Evolutionary conservation across 2,888 invertebrate genomes (phyloP).

Genomic region (Gisinianus flammeolus): DNA sequence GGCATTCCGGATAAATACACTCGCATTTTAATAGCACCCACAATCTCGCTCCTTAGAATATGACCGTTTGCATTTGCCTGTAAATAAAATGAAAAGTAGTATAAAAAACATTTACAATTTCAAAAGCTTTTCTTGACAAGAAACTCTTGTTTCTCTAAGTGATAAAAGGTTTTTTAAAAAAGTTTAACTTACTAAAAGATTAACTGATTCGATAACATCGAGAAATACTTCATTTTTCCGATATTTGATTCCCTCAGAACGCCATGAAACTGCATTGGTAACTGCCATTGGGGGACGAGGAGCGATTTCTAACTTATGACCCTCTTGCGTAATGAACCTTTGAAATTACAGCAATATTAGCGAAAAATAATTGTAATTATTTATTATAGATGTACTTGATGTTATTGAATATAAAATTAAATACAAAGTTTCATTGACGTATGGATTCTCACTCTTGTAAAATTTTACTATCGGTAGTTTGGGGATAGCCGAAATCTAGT

Average conservation of each 20-base stretch:
- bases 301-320: conserved; percentile 95
- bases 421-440: no score
- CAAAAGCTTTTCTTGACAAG: background rate
- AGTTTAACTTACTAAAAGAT: conserved; percentile 71
- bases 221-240: conserved; percentile 99
- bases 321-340: conserved; percentile 96
- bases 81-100: conserved; percentile 17
- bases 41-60: conserved; percentile 95
- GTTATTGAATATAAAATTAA: no score
- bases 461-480: conserved; percentile 98
- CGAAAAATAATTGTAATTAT: background rate
- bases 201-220: conserved; percentile 98
- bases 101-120: background rate
- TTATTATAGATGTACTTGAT: background rate
- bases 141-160: background rate
- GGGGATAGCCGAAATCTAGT: conserved; percentile 97
- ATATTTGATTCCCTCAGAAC: conserved; percentile 97
- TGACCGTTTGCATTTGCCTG: conserved; percentile 93
- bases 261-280: conserved; percentile 99
- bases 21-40: conserved; percentile 98
- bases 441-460: conserved; percentile 81
- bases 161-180: background rate
- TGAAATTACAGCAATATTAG: no score
- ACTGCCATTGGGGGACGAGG: conserved; percentile 97
- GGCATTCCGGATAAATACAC: conserved; percentile 99